Evolutionary conservation across 2,113 vertebrate species (phyloP).

Genomic region (Ranitomeya variabilis): DNA sequence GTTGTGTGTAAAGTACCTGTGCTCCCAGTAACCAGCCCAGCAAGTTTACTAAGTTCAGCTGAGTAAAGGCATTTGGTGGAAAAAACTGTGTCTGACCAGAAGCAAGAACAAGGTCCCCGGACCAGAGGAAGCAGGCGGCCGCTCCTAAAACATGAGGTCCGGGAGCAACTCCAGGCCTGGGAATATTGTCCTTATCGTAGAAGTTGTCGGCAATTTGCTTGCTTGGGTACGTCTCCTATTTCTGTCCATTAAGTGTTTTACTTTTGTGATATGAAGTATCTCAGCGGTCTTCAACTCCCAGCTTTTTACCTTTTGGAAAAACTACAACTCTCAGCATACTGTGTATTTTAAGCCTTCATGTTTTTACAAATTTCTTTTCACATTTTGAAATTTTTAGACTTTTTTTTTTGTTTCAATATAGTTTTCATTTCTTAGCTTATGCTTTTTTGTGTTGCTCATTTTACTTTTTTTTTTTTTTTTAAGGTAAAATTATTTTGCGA

Average conservation of each 20-base stretch:
- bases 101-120: neutral
- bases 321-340: neutral
- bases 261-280: neutral
- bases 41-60: slow-evolving; percentile 21
- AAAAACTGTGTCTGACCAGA: neutral
- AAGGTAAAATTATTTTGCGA: no score
- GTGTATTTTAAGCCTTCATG: neutral
- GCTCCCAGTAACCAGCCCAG: slow-evolving; percentile 7
- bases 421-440: no score
- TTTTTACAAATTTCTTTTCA: no score
- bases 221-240: neutral
- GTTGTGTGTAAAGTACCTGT: neutral
- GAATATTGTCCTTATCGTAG: neutral
- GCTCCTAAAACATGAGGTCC: neutral
- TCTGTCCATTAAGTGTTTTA: neutral
- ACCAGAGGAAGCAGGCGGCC: neutral
- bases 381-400: no score
- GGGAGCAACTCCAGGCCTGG: neutral
- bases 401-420: no score
- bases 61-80: neutral
- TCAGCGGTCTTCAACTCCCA: neutral
- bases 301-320: neutral
- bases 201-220: neutral
- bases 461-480: no score
- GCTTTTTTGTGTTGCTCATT: no score